Evolutionary conservation across 2,888 invertebrate species (phyloP), one percentile per base, ranked within the genome.

Genomic region (Nebria brevicollis): DNA sequence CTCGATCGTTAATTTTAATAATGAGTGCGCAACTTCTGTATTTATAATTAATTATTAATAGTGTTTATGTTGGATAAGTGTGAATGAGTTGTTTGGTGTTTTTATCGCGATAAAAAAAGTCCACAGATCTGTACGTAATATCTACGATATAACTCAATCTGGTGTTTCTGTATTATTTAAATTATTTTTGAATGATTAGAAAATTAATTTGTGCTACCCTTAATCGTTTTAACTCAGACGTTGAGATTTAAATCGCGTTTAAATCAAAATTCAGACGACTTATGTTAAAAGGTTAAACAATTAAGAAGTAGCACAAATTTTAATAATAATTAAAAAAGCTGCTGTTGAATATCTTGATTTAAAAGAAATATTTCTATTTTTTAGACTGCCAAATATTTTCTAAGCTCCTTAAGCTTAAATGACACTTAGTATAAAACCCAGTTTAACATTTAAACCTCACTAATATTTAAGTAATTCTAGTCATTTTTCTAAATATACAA

Each of bases 401-500:
- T 54, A 54, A 54, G 13, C 54, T 54, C 4, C 7, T 6, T 54
- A 54, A 54, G 54, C 54, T 54, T 54, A 54, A 54, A 54, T 54
- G 54, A 54, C 54, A 54, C 54, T 54, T 34, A 34, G 34, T 34
- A 54, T 54, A 54, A 54, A 54, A 1, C 54, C 54, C 54, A 54
- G 54, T 54, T 54, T 2, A 54, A 54, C 54, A 13, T 54, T 54
- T 54, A 54, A 54, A 54, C 54, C 54, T 54, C 54, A 54, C 13
- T 54, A 54, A 54, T 54, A 54, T 54, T 54, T 72, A 41, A 72
- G 34, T 26, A 54, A 15, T 43, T 20, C 15, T 26, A 70, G 68
- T 77, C 13, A 66, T 74, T 74, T 74, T 41, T 54, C 66, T 76
- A 64, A 34, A 34, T 34, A 34, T 34, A 34, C 34, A 13, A 66